phyloP scores from a whole-genome alignment of 2,797 vertebrate species.

The Paedocypris micromegethes region DNA sequence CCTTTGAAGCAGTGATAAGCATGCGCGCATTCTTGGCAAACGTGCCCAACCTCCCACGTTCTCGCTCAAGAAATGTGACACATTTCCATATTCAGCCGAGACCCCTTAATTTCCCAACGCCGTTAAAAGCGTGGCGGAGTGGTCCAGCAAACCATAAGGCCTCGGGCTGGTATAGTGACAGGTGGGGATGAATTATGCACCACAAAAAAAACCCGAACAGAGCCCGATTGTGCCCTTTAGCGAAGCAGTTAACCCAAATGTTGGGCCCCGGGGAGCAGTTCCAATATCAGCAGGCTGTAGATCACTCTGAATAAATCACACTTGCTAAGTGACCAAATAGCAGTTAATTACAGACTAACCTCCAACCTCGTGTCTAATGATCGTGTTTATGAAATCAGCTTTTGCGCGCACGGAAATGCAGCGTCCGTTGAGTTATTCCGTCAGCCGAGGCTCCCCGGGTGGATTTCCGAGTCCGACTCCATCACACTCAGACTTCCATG shows the following conservation, averaged over 20 bases:
- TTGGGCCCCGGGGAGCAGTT: conserved; percentile 9
- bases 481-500: conserved; percentile 30
- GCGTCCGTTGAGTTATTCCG: too few relatives aligned
- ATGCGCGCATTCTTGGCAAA: conserved; percentile 48
- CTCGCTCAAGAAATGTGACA: conserved; percentile 11
- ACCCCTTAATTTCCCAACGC: not conserved
- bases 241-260: conserved; percentile 26
- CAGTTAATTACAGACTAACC: conserved; percentile 25
- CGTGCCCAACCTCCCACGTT: conserved; percentile 46
- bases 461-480: conserved; percentile 17
- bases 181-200: conserved; percentile 31
- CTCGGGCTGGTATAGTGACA: conserved; percentile 1
- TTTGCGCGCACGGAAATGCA: too few relatives aligned
- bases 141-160: conserved; percentile 2
- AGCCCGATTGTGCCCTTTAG: conserved; percentile 31
- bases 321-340: conserved; percentile 16
- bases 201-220: not conserved
- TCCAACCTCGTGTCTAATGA: not conserved
- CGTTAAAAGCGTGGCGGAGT: conserved; percentile 3
- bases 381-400: not conserved
- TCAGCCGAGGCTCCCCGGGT: too few relatives aligned
- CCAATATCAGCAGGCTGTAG: conserved; percentile 22
- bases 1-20: conserved; percentile 59
- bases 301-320: conserved; percentile 23
- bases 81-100: conserved; percentile 2